Base-by-base conservation (phyloP, 2,113 vertebrate species). In the Lanius collurio region DNA sequence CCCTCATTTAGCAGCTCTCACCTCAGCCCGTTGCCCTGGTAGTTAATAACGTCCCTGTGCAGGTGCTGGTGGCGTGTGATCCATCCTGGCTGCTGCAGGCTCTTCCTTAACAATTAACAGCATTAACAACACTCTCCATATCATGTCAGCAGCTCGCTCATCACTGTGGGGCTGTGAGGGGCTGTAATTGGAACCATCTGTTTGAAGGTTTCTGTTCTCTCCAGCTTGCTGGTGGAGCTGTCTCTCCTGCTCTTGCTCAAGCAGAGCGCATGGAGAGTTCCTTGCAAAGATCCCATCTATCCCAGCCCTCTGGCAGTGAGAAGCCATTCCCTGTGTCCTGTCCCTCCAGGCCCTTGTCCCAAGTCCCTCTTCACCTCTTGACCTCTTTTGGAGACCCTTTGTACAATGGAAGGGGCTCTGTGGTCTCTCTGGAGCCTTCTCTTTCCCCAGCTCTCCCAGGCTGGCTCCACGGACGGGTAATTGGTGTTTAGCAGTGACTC, bases 241-340 rank as follows among this genome's bases (percentile, higher is more conserved):
- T 15, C 20, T 27, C 63, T 69, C 46, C 87, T 44, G 70, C 53
- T 77, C 60, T 13, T 9, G 44, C 33, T 15, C 41, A 1, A 16
- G 62, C 70, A 62, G 41, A 76, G 55, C 70, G 41, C 21, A 0
- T 4, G 27, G 30, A 55, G 35, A 20, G 28, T 56, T 70, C 79
- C 15, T 4, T 27, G 47, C 70, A 70, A 4, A 0, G 2, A 17
- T 23, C 30, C 26, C 41, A 11, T 8, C 47, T 1, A 31, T 0
- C 21, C 30, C 47, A 49, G 55, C 17, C 63, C 47, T 15, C 41
- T 15, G 46, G 46, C 57, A 71, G 1, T 8, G 39, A 53, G 33
- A 30, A 53, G 8, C 3, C n/a, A 8, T 35, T 62, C 30, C n/a
- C 26, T 16, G 53, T 13, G 16, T 22, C 24, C 46, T 35, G 46